Evolutionary conservation across 2,888 invertebrate genomes (phyloP).

Genomic region (Dynastes maya): DNA sequence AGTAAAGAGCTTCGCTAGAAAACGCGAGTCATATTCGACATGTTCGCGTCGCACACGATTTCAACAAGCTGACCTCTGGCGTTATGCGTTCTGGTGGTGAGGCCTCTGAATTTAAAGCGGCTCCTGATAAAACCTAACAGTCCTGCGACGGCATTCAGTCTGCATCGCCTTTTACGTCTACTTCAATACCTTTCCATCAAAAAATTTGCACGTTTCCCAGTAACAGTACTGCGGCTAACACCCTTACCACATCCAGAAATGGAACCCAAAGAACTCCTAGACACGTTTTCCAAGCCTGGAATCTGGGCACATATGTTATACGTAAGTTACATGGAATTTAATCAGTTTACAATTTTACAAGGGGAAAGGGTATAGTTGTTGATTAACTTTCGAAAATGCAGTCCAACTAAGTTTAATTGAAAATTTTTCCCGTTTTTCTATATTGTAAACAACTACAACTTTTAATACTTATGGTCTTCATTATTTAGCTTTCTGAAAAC

Average conservation of each 20-base stretch:
- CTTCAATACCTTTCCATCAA: slow-evolving; percentile 85
- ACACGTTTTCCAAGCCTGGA: slow-evolving; percentile 94
- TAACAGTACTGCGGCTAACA: slow-evolving; percentile 90
- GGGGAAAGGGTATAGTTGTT: no score
- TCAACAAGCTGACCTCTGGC: slow-evolving; percentile 85
- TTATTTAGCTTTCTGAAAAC: no score
- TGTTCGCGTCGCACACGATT: slow-evolving; percentile 87
- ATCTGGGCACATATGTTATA: slow-evolving; percentile 71
- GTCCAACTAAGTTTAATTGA: no score
- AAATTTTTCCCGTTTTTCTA: no score
- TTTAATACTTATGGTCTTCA: no score
- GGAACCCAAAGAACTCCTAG: slow-evolving; percentile 93
- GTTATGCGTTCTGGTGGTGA: slow-evolving; percentile 87
- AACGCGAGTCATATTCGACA: slow-evolving; percentile 90
- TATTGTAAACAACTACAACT: no score
- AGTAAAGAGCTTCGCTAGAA: slow-evolving; percentile 94
- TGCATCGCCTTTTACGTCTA: slow-evolving; percentile 85
- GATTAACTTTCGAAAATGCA: no score
- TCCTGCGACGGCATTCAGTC: slow-evolving; percentile 91
- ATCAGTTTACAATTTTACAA: background rate
- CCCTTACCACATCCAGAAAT: slow-evolving; percentile 93
- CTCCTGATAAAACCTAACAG: slow-evolving; percentile 85
- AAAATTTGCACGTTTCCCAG: slow-evolving; percentile 93
- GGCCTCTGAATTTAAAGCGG: slow-evolving; percentile 84
- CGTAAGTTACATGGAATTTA: background rate